These are phyloP conservation scores for Clarias fuscus DNA, from an alignment of 2,797 vertebrate species.

Conservation along the genomic window DNA sequence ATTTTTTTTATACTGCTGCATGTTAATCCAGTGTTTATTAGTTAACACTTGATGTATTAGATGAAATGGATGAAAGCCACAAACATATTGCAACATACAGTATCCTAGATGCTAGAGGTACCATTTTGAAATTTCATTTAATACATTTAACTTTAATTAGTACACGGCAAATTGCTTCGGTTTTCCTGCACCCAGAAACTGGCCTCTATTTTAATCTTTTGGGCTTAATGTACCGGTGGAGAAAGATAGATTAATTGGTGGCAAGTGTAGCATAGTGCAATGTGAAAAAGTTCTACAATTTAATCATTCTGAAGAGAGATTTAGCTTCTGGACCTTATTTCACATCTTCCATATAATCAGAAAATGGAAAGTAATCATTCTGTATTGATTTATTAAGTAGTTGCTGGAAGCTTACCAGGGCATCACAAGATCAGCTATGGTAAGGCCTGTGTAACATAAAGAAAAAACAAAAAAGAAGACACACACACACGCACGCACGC, in stretches of 20 bases:
- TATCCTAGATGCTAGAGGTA: neutral
- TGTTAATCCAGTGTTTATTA: neutral
- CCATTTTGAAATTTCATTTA: neutral
- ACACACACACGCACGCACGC: slow-evolving; percentile 38
- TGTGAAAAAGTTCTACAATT: slow-evolving; percentile 47
- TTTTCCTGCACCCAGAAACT: slow-evolving; percentile 17
- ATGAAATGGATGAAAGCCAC: neutral
- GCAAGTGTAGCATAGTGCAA: slow-evolving; percentile 8
- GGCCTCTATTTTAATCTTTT: slow-evolving; percentile 37
- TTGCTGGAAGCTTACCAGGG: slow-evolving; percentile 75
- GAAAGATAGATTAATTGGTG: slow-evolving; percentile 47
- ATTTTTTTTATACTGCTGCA: neutral
- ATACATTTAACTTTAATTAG: slow-evolving; percentile 1
- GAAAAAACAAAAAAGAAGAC: neutral
- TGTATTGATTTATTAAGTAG: slow-evolving; percentile 52
- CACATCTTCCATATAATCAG: slow-evolving; percentile 75
- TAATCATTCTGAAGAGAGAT: slow-evolving; percentile 46
- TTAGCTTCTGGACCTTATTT: slow-evolving; percentile 58
- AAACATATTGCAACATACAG: neutral
- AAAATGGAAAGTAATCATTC: slow-evolving; percentile 58
- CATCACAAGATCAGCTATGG: slow-evolving; percentile 81
- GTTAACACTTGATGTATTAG: neutral
- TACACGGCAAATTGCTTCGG: slow-evolving; percentile 13
- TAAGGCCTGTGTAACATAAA: slow-evolving; percentile 72
- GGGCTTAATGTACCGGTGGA: slow-evolving; percentile 42